These are phyloP conservation scores for Nasonia vitripennis DNA, from an alignment of 1,140 invertebrate species.

Conservation along the genomic window DNA sequence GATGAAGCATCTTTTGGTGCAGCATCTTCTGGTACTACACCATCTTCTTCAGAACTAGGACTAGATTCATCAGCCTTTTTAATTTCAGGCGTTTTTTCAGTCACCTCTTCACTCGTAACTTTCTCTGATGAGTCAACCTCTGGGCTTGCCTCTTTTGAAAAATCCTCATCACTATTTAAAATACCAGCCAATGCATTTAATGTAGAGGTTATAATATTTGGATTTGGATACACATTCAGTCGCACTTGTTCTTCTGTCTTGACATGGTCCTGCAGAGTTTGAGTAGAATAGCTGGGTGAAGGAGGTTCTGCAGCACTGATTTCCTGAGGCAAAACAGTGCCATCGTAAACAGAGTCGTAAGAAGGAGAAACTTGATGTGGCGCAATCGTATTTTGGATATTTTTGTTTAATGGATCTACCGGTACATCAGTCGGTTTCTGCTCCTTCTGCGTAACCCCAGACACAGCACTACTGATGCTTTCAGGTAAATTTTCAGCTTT, in stretches of 20 bases:
- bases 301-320: constrained; percentile 27
- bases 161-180: constrained; percentile 14
- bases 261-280: background rate
- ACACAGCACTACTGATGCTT: background rate
- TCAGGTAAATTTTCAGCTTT: constrained; percentile 24
- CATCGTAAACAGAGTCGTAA: constrained; percentile 42
- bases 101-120: constrained; percentile 4
- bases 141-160: background rate
- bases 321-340: constrained; percentile 38
- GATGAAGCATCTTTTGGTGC: background rate
- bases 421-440: constrained; percentile 34
- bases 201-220: constrained; percentile 43
- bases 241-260: constrained; percentile 29
- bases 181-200: constrained; percentile 32
- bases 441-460: constrained; percentile 23
- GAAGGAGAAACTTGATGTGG: constrained; percentile 43
- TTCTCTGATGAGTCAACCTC: constrained; percentile 12
- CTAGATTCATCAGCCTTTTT: constrained; percentile 43
- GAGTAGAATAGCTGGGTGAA: constrained; percentile 28
- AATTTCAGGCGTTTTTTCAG: constrained; percentile 23
- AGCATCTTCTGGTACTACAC: background rate
- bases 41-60: constrained; percentile 28
- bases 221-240: constrained; percentile 43
- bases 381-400: background rate
- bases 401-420: constrained; percentile 2